Evolutionary conservation across 2,797 vertebrate genomes (phyloP), one percentile per base, ranked within the genome.

Genomic region (Meriones psammophilus): DNA sequence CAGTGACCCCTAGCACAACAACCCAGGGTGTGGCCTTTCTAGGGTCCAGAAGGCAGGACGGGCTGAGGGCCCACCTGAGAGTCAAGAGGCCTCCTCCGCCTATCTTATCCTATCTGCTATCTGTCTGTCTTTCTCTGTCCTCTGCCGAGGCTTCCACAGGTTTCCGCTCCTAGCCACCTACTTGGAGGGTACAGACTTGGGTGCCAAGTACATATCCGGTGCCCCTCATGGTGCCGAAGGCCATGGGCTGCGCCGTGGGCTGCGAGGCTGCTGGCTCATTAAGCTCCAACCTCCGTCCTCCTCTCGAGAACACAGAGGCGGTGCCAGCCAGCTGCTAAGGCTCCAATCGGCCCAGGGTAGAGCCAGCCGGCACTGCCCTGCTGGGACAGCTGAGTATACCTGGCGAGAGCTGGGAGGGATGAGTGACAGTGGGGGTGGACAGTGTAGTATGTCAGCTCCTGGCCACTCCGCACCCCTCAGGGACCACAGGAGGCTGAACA

Each of bases 381-480:
- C 42, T 54, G 14, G 56, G 84, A 58, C 78, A 69, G 88, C 96
- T 50, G 89, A 81, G 36, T 14, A 42, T 87, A 92, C 94, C 96
- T 94, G 95, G 92, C 88, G 10, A 54, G 66, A 79, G 94, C 81
- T 0, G 56, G 74, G 77, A 50, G 64, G 20, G 79, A 78, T 42
- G 9, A 73, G 93, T 79, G 46, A 77, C 18, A 64, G 88, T 0
- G 42, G 86, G 39, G 60, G 66, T 50, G 50, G 80, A 90, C 71
- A 66, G 97, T 83, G 88, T 97, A 97, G 73, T 39, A 71, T 97
- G 87, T 97, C 96, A 94, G 60, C 93, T 97, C 76, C 96, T 96
- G 96, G 95, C 91, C 60, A 93, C 81, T 36, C 94, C 46, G 39
- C 76, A 91, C 87, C 91, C 80, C 81, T 89, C 60, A 66, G 94